Base-by-base conservation (phyloP, 2,797 vertebrate species). In the Limnodromus scolopaceus region DNA sequence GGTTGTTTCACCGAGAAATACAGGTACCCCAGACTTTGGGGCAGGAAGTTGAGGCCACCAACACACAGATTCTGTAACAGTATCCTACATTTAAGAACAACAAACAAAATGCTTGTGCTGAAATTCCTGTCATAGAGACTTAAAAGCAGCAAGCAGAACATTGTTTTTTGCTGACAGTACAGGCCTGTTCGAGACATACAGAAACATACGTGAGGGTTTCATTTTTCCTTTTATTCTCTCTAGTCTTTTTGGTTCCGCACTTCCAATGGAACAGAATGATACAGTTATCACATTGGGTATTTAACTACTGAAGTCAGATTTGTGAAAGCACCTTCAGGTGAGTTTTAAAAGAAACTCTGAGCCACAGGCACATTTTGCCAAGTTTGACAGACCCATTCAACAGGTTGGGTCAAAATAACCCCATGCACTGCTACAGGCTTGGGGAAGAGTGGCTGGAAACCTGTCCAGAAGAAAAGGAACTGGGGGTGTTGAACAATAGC, bases 121-220 rank as follows among this genome's bases (percentile, higher is more conserved):
- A 58, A 90, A 84, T 39, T 78, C 36, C 65, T n/a, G 13, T 34
- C 15, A 32, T 38, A 84, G 18, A 79, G 27, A 66, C 41, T 68
- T 54, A 75, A 66, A 80, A 48, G 3, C 49, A 60, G 30, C 0
- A 4, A 13, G 17, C 24, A 36, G 54, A 28, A 16, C 8, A 36
- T 30, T 2, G 6, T 45, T 60, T 96, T 77, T 43, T 82, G 38
- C 45, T 86, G 76, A 49, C 15, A 39, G 10, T 13, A 83, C 6
- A 43, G 13, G 10, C 22, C 46, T 60, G 28, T 53, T 19, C 34
- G 25, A 77, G 43, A 88, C 43, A 57, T 41, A 32, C 34, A 92
- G 61, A 81, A 96, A 71, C 5, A 18, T 1, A 38, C 3, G 8
- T 0, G 0, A 75, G 4, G 11, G 13, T 34, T 72, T 51, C 3